Evolutionary conservation across 2,797 vertebrate species (phyloP).

Genomic region (Poecilia wingei): DNA sequence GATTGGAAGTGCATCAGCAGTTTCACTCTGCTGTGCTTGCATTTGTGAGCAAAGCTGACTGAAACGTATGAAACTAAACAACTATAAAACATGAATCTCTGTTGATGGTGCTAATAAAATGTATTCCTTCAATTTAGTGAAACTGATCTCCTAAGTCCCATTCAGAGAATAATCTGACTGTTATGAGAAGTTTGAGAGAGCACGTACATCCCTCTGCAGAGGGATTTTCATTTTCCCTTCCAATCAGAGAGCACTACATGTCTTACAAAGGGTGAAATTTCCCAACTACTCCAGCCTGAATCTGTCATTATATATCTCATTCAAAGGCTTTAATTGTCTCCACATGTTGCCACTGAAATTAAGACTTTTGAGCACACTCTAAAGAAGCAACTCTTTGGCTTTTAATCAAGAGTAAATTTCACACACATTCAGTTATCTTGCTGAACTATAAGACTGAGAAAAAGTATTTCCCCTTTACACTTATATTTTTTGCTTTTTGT

Average conservation of each 20-base stretch:
- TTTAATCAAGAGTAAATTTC: neutral
- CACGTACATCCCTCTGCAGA: neutral
- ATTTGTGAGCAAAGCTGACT: conserved; percentile 46
- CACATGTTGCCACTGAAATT: conserved; percentile 6
- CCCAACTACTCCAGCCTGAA: neutral
- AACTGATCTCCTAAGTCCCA: conserved; percentile 4
- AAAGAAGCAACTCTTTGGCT: neutral
- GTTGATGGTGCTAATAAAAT: conserved; percentile 11
- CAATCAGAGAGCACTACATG: neutral
- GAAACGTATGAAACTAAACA: conserved; percentile 32
- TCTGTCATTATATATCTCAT: neutral
- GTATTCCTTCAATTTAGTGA: conserved; percentile 15
- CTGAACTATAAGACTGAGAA: neutral
- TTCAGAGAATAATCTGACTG: neutral
- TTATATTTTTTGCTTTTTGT: neutral
- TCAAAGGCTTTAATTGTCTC: conserved; percentile 13
- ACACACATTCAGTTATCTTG: neutral
- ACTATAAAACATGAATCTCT: conserved; percentile 23
- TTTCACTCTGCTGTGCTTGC: conserved; percentile 49
- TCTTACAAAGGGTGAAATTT: conserved; percentile 3
- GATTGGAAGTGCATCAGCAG: conserved; percentile 55
- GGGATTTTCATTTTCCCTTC: neutral
- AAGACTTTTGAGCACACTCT: conserved; percentile 15
- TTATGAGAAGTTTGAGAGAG: conserved; percentile 17
- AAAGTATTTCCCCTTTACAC: neutral